Conservation (phyloP, 2,797 vertebrate species). For the Phoxinus dragarum region DNA sequence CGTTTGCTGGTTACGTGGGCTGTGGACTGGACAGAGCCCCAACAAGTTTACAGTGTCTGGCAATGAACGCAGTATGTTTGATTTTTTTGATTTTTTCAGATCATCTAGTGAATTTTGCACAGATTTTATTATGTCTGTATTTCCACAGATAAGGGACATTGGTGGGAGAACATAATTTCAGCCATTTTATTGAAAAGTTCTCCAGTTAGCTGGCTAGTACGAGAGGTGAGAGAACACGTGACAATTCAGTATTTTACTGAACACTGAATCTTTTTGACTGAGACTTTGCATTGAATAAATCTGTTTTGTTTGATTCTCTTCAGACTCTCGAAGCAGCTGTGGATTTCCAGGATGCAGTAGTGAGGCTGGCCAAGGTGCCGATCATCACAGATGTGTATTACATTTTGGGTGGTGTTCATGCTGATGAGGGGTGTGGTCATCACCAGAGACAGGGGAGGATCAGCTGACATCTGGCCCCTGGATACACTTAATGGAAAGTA, state of each 20-base stretch:
- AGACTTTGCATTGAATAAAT: neutral
- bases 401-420: constrained; percentile 83
- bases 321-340: constrained; percentile 86
- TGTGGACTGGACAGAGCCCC: constrained; percentile 95
- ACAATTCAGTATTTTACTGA: neutral
- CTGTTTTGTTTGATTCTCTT: neutral
- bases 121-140: neutral
- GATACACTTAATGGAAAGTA: constrained; percentile 83
- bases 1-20: constrained; percentile 89
- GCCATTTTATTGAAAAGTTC: constrained; percentile 80
- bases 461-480: constrained; percentile 91
- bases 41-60: constrained; percentile 90
- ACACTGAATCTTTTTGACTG: neutral
- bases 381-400: constrained; percentile 92
- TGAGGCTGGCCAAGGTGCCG: constrained; percentile 83
- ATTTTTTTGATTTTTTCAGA: neutral
- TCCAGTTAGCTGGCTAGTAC: constrained; percentile 90
- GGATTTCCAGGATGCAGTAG: constrained; percentile 85
- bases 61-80: constrained; percentile 83
- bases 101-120: neutral
- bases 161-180: constrained; percentile 89
- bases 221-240: constrained; percentile 81
- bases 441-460: constrained; percentile 84
- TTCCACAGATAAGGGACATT: constrained; percentile 78
- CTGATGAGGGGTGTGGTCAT: constrained; percentile 87